Percentiles rank a stretch among this genome's conserved stretches.
phyloP scores from a whole-genome alignment of 2,797 vertebrate genomes.

The Oryzias sinensis region DNA sequence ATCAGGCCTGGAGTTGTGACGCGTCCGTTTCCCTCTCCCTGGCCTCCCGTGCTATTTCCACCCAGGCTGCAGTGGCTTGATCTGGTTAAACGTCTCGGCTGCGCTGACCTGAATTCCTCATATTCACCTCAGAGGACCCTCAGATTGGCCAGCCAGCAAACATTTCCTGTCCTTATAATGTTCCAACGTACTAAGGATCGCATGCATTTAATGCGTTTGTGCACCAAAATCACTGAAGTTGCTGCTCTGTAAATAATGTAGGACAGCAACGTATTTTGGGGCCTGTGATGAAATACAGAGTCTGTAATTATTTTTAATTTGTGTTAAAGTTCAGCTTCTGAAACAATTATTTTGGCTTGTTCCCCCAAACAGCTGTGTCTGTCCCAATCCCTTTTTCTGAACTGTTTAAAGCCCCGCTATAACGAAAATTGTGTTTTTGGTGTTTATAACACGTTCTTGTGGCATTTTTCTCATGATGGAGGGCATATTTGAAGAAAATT shows the following conservation, averaged over 20 bases:
- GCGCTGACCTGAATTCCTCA: constrained; percentile 80
- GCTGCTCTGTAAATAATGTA: constrained; percentile 64
- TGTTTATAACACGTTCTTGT: no score
- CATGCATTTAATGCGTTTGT: constrained; percentile 61
- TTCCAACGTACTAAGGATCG: constrained; percentile 36
- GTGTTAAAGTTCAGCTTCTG: constrained; percentile 72
- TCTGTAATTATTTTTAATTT: constrained; percentile 78
- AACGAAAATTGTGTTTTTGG: no score
- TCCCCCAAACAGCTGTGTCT: constrained; percentile 86
- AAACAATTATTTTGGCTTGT: constrained; percentile 77
- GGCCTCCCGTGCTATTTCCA: constrained; percentile 79
- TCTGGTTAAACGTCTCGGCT: constrained; percentile 74
- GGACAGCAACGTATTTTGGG: constrained; percentile 63
- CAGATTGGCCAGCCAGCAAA: constrained; percentile 40
- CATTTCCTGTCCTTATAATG: constrained; percentile 17
- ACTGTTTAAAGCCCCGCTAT: constrained; percentile 43
- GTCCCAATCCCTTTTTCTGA: constrained; percentile 51
- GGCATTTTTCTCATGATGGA: no score
- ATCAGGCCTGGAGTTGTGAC: constrained; percentile 63
- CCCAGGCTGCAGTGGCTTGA: constrained; percentile 68
- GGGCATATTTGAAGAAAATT: no score
- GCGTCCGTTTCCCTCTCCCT: constrained; percentile 66
- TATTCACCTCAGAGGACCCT: constrained; percentile 82
- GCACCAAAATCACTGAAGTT: constrained; percentile 28
- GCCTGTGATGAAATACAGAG: constrained; percentile 72